Base-by-base conservation (phyloP, 1,140 invertebrate species). In the Cyrtorhinus lividipennis region DNA sequence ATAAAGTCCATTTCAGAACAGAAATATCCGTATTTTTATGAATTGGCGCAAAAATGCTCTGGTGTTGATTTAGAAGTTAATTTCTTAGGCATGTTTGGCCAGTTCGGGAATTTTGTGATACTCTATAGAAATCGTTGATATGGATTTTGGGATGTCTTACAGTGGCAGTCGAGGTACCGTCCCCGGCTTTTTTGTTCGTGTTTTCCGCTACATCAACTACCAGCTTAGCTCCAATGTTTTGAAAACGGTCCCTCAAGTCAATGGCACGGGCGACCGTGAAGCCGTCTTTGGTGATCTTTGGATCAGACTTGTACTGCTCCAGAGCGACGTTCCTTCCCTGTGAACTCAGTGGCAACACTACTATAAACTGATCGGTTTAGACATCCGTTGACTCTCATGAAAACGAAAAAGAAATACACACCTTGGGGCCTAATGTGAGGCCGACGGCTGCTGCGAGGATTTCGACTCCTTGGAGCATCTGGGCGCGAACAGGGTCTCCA, bases 281-380 rank as follows among this genome's bases (percentile, higher is more conserved):
- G 68, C 85, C 85, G 72, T 87, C 85, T 72, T 87, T 87, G 2
- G 85, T 87, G 67, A 87, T 86, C 69, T 86, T 86, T 20, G 85
- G 85, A 66, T 79, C 77, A 30, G 85, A 85, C 82, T 85, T 87
- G 25, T 79, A 81, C 71, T 87, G 82, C 71, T 87, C 85, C 64
- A 87, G 73, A 59, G 87, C 82, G 2, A 87, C 86, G 75, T 87
- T 88, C 59, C 85, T 74, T 59, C 85, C 85, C 82, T 87, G 58
- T 2, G 48, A 60, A 15, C n/a, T n/a, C n/a, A n/a, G n/a, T n/a
- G n/a, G n/a, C n/a, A n/a, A n/a, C n/a, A n/a, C n/a, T n/a, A n/a
- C n/a, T n/a, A n/a, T n/a, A n/a, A n/a, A n/a, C n/a, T n/a, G n/a
- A n/a, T n/a, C n/a, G n/a, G n/a, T n/a, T n/a, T n/a, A n/a, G n/a